Evolutionary conservation across 2,113 vertebrate genomes (phyloP).

Genomic region (Zingel zingel): DNA sequence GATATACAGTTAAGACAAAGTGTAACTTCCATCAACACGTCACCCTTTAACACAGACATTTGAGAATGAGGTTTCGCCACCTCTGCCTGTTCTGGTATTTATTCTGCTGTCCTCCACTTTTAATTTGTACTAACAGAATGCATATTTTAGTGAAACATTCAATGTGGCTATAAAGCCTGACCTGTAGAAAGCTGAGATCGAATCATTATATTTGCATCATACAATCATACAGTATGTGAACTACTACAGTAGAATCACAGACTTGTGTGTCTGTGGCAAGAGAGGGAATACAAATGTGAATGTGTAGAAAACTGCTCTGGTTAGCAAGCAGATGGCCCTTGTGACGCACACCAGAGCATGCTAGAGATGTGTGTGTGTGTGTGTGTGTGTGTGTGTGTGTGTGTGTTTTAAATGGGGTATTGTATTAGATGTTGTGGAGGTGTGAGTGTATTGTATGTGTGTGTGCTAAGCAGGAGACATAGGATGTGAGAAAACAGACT

Average conservation of each 20-base stretch:
- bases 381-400: constrained; percentile 19
- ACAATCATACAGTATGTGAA: not conserved
- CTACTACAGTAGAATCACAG: constrained; percentile 13
- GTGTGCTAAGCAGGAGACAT: constrained; percentile 53
- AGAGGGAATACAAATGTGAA: constrained; percentile 42
- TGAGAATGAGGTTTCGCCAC: not conserved
- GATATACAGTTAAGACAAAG: not conserved
- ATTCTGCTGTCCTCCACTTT: not conserved
- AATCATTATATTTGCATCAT: not conserved
- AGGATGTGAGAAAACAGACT: constrained; percentile 77
- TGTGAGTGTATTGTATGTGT: constrained; percentile 18
- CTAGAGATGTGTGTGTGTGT: constrained; percentile 59
- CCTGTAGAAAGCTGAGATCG: not conserved
- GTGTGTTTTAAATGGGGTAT: constrained; percentile 29
- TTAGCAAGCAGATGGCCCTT: constrained; percentile 79
- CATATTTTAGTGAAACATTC: not conserved
- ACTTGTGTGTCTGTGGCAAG: constrained; percentile 20
- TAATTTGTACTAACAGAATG: not conserved
- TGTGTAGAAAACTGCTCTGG: constrained; percentile 68
- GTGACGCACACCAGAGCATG: constrained; percentile 76
- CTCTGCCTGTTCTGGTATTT: not conserved
- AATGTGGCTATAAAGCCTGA: not conserved
- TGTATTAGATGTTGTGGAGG: constrained; percentile 53
- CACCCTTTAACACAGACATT: not conserved
- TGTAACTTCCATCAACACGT: not conserved